These are phyloP conservation scores for Nibea coibor DNA, from an alignment of 2,113 vertebrate genomes.

Conservation along the genomic window DNA sequence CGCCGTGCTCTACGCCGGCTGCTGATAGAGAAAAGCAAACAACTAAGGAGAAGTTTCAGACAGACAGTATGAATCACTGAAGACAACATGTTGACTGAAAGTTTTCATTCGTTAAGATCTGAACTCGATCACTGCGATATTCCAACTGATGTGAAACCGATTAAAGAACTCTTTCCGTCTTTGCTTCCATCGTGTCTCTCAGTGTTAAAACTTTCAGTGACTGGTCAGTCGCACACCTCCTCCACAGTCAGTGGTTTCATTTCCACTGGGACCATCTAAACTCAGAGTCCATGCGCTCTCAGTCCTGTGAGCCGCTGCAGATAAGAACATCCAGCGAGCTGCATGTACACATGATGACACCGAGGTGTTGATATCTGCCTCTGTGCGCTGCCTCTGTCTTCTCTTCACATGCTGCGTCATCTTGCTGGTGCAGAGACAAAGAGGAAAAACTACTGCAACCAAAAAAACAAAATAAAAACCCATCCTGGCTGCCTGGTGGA, in stretches of 20 bases:
- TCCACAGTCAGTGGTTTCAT: constrained; percentile 37
- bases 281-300: constrained; percentile 6
- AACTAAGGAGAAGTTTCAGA: too few species aligned
- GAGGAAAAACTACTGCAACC: constrained; percentile 9
- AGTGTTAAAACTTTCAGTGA: neutral
- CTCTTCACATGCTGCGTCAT: constrained; percentile 15
- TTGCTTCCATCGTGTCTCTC: neutral
- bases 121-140: neutral
- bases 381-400: constrained; percentile 45
- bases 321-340: constrained; percentile 41
- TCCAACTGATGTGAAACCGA: neutral
- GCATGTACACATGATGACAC: constrained; percentile 29
- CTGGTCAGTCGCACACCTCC: neutral
- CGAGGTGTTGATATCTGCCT: constrained; percentile 53
- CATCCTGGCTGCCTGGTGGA: constrained; percentile 27
- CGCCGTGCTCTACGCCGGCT: too few species aligned
- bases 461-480: neutral
- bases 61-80: too few species aligned
- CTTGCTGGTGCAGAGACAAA: constrained; percentile 14
- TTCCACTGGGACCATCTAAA: constrained; percentile 46
- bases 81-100: too few species aligned
- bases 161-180: neutral
- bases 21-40: too few species aligned
- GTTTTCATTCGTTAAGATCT: too few species aligned
- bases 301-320: constrained; percentile 39